phyloP scores from a whole-genome alignment of 92 coral and sea anemone species.

The Umimayanthus kanabou region DNA sequence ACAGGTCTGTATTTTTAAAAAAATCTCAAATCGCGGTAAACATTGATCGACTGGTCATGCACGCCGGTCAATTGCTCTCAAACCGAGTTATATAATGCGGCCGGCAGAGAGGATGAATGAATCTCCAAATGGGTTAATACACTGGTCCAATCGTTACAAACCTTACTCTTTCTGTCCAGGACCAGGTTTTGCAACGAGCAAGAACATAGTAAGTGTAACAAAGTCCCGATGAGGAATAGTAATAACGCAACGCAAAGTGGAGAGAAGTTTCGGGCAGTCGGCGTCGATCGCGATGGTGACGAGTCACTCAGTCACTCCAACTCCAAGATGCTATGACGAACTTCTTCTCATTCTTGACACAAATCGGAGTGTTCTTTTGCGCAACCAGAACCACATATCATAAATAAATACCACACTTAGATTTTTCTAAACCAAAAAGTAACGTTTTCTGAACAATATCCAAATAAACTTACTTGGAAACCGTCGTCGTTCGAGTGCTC shows the following conservation, averaged over 20 bases:
- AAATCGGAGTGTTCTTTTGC: neutral
- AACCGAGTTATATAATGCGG: neutral
- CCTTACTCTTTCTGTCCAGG: no score
- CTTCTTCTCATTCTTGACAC: neutral
- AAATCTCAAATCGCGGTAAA: neutral
- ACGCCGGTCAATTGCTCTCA: neutral
- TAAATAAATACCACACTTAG: neutral
- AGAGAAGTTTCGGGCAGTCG: neutral
- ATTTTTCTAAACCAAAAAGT: constrained; percentile 7
- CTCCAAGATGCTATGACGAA: neutral
- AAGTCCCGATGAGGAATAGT: neutral
- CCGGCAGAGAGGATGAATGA: neutral
- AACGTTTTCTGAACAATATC: constrained; percentile 5
- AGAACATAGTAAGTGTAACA: neutral
- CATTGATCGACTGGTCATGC: constrained; percentile 34
- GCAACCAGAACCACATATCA: no score
- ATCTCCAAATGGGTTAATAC: neutral
- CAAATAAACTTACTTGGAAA: constrained; percentile 65
- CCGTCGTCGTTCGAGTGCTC: constrained; percentile 76
- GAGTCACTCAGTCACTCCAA: no score
- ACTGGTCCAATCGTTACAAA: neutral
- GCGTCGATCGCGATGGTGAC: constrained; percentile 44
- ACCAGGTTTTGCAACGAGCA: neutral
- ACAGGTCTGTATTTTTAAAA: neutral
- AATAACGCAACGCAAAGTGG: constrained; percentile 23